These are phyloP conservation scores for Meteorus colon DNA, from an alignment of 2,888 invertebrate species.

Conservation along the genomic window DNA sequence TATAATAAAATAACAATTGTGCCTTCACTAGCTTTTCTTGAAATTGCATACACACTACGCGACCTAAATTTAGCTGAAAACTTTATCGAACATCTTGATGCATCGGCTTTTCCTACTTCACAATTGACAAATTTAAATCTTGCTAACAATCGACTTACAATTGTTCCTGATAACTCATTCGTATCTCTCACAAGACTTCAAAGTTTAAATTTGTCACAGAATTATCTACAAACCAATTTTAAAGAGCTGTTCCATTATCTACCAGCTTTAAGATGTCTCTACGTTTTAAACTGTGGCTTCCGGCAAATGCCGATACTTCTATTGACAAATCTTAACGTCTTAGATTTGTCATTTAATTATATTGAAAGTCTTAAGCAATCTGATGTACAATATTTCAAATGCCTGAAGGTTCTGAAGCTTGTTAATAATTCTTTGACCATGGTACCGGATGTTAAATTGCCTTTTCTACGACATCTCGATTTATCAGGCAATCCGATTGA, in stretches of 20 bases:
- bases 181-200: slow-evolving; percentile 86
- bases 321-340: slow-evolving; percentile 83
- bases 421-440: slow-evolving; percentile 85
- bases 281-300: slow-evolving; percentile 85
- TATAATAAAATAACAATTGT: slow-evolving; percentile 86
- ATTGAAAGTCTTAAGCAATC: slow-evolving; percentile 82
- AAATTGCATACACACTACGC: slow-evolving; percentile 86
- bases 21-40: slow-evolving; percentile 84
- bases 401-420: slow-evolving; percentile 83
- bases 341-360: slow-evolving; percentile 87
- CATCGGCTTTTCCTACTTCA: slow-evolving; percentile 89
- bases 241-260: slow-evolving; percentile 91
- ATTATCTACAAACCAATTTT: slow-evolving; percentile 83
- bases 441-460: slow-evolving; percentile 83
- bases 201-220: slow-evolving; percentile 86
- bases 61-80: slow-evolving; percentile 87
- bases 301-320: slow-evolving; percentile 85
- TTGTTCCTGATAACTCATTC: slow-evolving; percentile 91
- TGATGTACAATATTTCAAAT: slow-evolving; percentile 81
- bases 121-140: slow-evolving; percentile 85
- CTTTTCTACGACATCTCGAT: slow-evolving; percentile 84
- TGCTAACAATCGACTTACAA: slow-evolving; percentile 86
- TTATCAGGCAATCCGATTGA: slow-evolving; percentile 88
- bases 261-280: slow-evolving; percentile 85
- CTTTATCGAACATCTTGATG: slow-evolving; percentile 89